Evolutionary conservation across 2,888 invertebrate genomes (phyloP).

Genomic region (Lissocephala sabroskyi): DNA sequence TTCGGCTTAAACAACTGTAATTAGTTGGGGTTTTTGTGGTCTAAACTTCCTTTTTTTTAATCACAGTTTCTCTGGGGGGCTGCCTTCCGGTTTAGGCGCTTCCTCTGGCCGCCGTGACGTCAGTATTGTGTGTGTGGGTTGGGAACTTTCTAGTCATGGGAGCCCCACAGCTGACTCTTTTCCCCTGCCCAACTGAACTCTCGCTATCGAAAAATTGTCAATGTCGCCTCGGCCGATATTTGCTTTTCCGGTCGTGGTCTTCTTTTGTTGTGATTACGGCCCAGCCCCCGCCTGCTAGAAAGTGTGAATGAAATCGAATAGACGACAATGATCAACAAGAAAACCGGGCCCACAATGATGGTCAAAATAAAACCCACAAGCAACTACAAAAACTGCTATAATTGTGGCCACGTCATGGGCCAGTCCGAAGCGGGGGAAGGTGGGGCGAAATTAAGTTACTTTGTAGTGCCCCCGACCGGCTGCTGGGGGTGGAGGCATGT

Average conservation of each 20-base stretch:
- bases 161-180: not conserved
- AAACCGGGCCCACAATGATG: constrained; percentile 36
- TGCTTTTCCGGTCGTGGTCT: constrained; percentile 23
- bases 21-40: no score
- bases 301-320: constrained; percentile 56
- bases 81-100: no score
- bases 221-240: not conserved
- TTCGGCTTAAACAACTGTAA: no score
- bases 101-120: not conserved
- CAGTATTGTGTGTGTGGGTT: no score
- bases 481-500: not conserved
- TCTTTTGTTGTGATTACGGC: constrained; percentile 56
- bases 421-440: constrained; percentile 17
- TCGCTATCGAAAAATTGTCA: constrained; percentile 1
- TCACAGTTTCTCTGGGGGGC: no score
- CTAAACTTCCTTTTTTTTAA: no score
- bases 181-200: not conserved
- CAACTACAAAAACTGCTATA: constrained; percentile 24
- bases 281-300: constrained; percentile 35
- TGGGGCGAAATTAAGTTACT: constrained; percentile 56
- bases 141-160: constrained; percentile 5
- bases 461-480: constrained; percentile 37
- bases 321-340: constrained; percentile 48
- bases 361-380: not conserved
- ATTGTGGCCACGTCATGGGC: constrained; percentile 60